Evolutionary conservation across 2,113 vertebrate species (phyloP), one percentile per base, ranked within the genome.

Genomic region (Perccottus glenii): DNA sequence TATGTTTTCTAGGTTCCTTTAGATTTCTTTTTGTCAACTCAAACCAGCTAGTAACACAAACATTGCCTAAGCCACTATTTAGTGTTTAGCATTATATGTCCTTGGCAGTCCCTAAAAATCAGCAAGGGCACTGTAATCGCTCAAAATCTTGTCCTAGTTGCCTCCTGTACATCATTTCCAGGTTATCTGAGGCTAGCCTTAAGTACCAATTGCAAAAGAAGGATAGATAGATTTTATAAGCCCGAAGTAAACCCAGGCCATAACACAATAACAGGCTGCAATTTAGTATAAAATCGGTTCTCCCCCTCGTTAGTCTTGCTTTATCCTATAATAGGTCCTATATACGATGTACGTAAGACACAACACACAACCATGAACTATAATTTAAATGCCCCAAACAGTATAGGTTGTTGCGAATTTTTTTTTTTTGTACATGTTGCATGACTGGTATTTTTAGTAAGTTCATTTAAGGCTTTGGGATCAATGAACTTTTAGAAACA

Each of bases 91-190:
- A 53, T 36, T 48, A 11, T 19, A 4, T 56, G 64, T 50, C 48
- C 38, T 60, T 9, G 3, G 42, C 5, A 43, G 48, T 14, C 6
- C 2, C 14, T n/a, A 56, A 9, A n/a, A 38, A 12, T 15, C 33
- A 59, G 40, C 40, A 74, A 73, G 53, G 60, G 10, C 57, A 49
- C 9, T 11, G 6, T 14, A 6, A 51, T 33, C 33, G 35, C 38
- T 14, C 12, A 2, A 38, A 38, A 55, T 33, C 33, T 33, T 55
- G 32, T 36, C 33, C 52, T 33, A 55, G 4, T 14, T 55, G 52
- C 35, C 33, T 12, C 33, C 36, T 10, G 52, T 8, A 12, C 52
- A 40, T 33, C 7, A 36, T 55, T 55, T 15, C 33, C 14, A 55
- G 52, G 52, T 55, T 55, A 55, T 38, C 36, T 55, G 32, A 55